Percentiles rank a stretch among this genome's conserved stretches.
phyloP scores from a whole-genome alignment of 2,888 invertebrate species.

The Micropterix aruncella region DNA sequence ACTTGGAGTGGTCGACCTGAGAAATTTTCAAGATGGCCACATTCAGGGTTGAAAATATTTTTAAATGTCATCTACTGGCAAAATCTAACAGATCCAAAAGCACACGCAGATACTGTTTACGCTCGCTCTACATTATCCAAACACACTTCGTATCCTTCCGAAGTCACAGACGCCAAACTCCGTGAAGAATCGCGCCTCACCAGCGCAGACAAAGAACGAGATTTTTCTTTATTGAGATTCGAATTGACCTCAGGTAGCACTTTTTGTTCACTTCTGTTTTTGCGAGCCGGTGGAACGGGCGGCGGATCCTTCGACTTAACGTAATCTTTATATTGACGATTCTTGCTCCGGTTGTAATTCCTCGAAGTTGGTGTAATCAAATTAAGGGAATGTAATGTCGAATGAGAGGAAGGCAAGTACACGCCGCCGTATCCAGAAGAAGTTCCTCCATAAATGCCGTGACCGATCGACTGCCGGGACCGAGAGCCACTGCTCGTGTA shows the following conservation, averaged over 20 bases:
- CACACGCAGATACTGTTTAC: too few species aligned
- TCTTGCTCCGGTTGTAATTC: neutral
- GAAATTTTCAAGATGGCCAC: too few species aligned
- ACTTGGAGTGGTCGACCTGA: too few species aligned
- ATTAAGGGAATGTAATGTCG: conserved; percentile 40
- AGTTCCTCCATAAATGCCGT: conserved; percentile 45
- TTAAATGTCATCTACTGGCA: too few species aligned
- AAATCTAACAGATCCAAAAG: too few species aligned
- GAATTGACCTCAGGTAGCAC: conserved; percentile 26
- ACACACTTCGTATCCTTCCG: conserved; percentile 79
- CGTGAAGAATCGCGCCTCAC: conserved; percentile 35
- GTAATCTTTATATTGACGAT: too few species aligned
- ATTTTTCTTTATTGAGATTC: conserved; percentile 28
- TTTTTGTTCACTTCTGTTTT: conserved; percentile 25
- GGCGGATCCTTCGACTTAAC: neutral
- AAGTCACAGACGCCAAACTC: conserved; percentile 56
- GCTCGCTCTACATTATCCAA: too few species aligned
- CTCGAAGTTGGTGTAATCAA: conserved; percentile 31
- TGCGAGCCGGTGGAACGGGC: neutral
- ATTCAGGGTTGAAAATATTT: too few species aligned
- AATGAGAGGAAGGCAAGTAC: conserved; percentile 43
- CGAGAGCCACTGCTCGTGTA: neutral
- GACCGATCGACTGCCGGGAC: conserved; percentile 19
- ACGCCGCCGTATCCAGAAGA: conserved; percentile 54
- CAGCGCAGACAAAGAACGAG: conserved; percentile 28